Percentiles rank a stretch among this genome's conserved stretches.
Conservation (phyloP, 1,140 invertebrate species). For the Scaptomyza pallida region DNA sequence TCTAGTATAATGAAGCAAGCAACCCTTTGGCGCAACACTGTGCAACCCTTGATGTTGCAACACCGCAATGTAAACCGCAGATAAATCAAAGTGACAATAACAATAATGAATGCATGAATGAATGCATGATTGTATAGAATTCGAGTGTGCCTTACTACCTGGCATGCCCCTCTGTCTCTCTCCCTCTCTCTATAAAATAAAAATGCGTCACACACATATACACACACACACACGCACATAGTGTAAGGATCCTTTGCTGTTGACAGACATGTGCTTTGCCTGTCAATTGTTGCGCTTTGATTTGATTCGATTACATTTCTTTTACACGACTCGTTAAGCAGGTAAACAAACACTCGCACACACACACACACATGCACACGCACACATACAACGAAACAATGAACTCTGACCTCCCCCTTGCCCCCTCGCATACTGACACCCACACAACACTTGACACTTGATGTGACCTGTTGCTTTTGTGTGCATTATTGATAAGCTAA, state of each 20-base stretch:
- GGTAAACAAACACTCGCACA: slow-evolving; percentile 32
- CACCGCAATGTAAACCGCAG: slow-evolving; percentile 37
- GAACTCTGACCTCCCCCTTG: too few relatives aligned
- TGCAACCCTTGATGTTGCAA: slow-evolving; percentile 1
- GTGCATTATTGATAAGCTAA: too few relatives aligned
- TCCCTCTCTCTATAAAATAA: neutral
- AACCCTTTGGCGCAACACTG: slow-evolving; percentile 4
- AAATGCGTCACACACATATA: slow-evolving; percentile 7
- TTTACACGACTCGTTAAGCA: slow-evolving; percentile 12
- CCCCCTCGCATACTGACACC: neutral
- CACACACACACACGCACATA: too few relatives aligned
- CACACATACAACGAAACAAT: too few relatives aligned
- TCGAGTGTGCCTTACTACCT: slow-evolving; percentile 11
- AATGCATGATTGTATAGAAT: slow-evolving; percentile 1
- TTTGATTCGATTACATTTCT: slow-evolving; percentile 34
- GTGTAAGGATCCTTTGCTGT: slow-evolving; percentile 5
- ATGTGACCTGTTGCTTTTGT: slow-evolving; percentile 23
- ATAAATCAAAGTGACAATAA: slow-evolving; percentile 56
- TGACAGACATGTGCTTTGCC: slow-evolving; percentile 31
- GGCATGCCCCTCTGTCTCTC: neutral
- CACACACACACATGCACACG: too few relatives aligned
- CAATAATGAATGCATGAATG: slow-evolving; percentile 13
- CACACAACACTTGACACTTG: slow-evolving; percentile 19
- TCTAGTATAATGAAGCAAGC: neutral
- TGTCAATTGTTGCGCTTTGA: slow-evolving; percentile 37